Conservation (phyloP, 2,888 invertebrate species). For the Drosophila colorata region DNA sequence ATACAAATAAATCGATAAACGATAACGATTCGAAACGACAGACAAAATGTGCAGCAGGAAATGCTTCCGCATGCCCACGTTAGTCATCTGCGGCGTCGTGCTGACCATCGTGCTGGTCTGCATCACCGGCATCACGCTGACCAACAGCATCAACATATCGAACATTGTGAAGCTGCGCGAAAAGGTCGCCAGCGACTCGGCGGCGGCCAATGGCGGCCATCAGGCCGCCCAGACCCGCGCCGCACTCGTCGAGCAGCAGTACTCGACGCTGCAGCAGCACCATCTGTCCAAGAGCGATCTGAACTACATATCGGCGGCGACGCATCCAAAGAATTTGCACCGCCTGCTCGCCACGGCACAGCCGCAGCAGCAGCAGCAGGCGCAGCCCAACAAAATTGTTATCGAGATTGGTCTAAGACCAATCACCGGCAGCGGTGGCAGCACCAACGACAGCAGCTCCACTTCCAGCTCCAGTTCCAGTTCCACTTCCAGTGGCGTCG, state of each 20-base stretch:
- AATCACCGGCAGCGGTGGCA: slow-evolving; percentile 1
- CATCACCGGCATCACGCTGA: slow-evolving; percentile 86
- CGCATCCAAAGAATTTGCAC: slow-evolving; percentile 83
- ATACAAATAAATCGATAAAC: slow-evolving; percentile 15
- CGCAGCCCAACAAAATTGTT: slow-evolving; percentile 81
- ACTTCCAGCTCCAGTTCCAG: slow-evolving; percentile 12
- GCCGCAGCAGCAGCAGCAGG: slow-evolving; percentile 22
- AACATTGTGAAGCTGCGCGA: slow-evolving; percentile 84
- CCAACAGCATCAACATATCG: slow-evolving; percentile 85
- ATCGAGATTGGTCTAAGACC: slow-evolving; percentile 79
- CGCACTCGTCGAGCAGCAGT: slow-evolving; percentile 83
- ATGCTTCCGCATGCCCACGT: slow-evolving; percentile 84
- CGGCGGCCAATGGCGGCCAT: slow-evolving; percentile 83
- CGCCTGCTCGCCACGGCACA: slow-evolving; percentile 51
- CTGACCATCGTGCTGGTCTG: slow-evolving; percentile 86
- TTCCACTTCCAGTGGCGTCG: slow-evolving; percentile 15
- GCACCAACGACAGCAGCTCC: slow-evolving; percentile 17
- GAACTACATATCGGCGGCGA: slow-evolving; percentile 82
- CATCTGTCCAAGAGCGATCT: slow-evolving; percentile 82
- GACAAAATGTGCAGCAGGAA: slow-evolving; percentile 84
- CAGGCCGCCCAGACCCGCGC: slow-evolving; percentile 83
- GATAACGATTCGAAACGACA: slow-evolving; percentile 10
- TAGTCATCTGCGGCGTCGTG: slow-evolving; percentile 85
- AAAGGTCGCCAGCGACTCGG: slow-evolving; percentile 84
- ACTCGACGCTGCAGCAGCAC: slow-evolving; percentile 82